Evolutionary conservation across 2,888 invertebrate genomes (phyloP).

Genomic region (Tachina fera): DNA sequence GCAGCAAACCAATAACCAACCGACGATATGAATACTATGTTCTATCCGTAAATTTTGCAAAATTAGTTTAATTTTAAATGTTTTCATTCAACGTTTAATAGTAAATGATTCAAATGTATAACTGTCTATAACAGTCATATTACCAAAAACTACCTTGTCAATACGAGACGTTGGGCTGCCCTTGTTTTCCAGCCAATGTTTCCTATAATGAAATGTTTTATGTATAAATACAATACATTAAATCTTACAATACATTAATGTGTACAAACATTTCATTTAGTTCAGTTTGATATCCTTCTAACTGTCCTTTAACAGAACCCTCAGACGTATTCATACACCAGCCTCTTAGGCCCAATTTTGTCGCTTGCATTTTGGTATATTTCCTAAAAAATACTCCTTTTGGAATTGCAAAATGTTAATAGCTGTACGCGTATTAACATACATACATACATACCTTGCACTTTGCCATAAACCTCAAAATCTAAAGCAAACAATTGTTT

Average conservation of each 20-base stretch:
- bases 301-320: slow-evolving; percentile 86
- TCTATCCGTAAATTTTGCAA: background rate
- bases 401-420: background rate
- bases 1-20: no score
- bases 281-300: slow-evolving; percentile 85
- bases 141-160: slow-evolving; percentile 88
- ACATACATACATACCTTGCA: slow-evolving; percentile 76
- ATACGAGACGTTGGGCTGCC: slow-evolving; percentile 86
- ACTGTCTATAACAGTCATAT: slow-evolving; percentile 85
- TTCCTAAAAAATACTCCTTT: slow-evolving; percentile 82
- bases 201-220: slow-evolving; percentile 40
- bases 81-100: slow-evolving; percentile 80
- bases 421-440: background rate
- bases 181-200: slow-evolving; percentile 73
- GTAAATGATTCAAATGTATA: slow-evolving; percentile 84
- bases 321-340: slow-evolving; percentile 88
- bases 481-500: slow-evolving; percentile 73
- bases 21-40: no score
- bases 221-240: slow-evolving; percentile 11
- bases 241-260: background rate
- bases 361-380: slow-evolving; percentile 86
- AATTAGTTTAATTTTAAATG: slow-evolving; percentile 4
- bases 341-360: slow-evolving; percentile 85
- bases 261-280: slow-evolving; percentile 84
- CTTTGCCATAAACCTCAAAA: slow-evolving; percentile 79